phyloP scores from a whole-genome alignment of 2,797 vertebrate genomes.

The Hippocampus kuda region DNA sequence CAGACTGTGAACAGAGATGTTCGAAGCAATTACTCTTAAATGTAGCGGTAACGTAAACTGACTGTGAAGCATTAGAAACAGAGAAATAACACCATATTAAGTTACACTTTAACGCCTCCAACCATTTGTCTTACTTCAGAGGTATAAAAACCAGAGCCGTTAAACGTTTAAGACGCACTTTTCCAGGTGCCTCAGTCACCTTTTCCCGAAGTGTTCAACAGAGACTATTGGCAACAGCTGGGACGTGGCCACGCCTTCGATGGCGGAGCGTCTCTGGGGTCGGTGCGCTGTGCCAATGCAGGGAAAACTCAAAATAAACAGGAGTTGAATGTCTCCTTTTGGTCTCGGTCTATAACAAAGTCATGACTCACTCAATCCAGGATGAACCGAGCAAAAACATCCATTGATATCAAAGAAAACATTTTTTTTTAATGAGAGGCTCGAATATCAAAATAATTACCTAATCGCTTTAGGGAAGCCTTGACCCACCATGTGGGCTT shows the following conservation, averaged over 20 bases:
- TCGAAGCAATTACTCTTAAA: slow-evolving; percentile 55
- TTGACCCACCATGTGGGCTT: slow-evolving; percentile 27
- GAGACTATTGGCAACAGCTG: slow-evolving; percentile 53
- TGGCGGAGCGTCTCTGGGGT: slow-evolving; percentile 20
- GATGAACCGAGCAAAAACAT: slow-evolving; percentile 23
- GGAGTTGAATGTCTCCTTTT: slow-evolving; percentile 22
- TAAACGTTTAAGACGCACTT: slow-evolving; percentile 39
- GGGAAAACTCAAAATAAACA: slow-evolving; percentile 33
- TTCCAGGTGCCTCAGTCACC: slow-evolving; percentile 32
- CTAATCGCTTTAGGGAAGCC: slow-evolving; percentile 42
- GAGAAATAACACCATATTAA: slow-evolving; percentile 40
- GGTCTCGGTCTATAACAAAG: slow-evolving; percentile 25
- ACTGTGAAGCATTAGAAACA: slow-evolving; percentile 52
- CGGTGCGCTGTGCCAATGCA: slow-evolving; percentile 34
- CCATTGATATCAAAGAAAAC: slow-evolving; percentile 34
- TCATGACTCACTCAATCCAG: slow-evolving; percentile 28
- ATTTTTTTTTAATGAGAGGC: slow-evolving; percentile 21
- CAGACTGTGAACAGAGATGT: slow-evolving; percentile 51
- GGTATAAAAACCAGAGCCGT: slow-evolving; percentile 41
- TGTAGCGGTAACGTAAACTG: slow-evolving; percentile 51
- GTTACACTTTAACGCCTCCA: slow-evolving; percentile 37
- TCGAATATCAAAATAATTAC: slow-evolving; percentile 38
- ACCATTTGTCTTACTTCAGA: slow-evolving; percentile 45
- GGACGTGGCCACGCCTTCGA: slow-evolving; percentile 37
- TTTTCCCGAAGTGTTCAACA: slow-evolving; percentile 27